These are phyloP conservation scores for Uropsilus gracilis DNA, from an alignment of 2,113 vertebrate species.

Conservation along the genomic window DNA sequence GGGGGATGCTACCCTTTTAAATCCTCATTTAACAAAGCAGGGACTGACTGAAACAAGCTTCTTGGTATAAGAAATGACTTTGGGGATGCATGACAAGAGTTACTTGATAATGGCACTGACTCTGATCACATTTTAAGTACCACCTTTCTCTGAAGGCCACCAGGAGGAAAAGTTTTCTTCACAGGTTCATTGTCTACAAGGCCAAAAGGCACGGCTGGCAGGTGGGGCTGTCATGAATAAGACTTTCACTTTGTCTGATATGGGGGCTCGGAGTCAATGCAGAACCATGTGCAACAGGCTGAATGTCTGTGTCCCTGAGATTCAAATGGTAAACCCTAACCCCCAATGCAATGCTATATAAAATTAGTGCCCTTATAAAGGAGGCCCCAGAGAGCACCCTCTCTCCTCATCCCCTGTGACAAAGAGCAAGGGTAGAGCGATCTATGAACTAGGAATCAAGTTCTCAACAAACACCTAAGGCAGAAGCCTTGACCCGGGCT, in stretches of 20 bases:
- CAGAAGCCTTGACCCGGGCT: neutral
- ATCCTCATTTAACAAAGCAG: neutral
- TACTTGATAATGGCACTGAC: neutral
- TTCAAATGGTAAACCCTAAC: neutral
- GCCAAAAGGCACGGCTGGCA: neutral
- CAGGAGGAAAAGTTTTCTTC: neutral
- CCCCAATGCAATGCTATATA: neutral
- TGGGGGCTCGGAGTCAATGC: neutral
- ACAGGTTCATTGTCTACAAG: neutral
- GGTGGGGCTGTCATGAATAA: neutral
- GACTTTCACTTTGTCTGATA: too few relatives aligned
- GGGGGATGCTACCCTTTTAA: accelerated
- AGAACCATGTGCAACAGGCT: neutral
- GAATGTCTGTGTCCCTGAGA: neutral
- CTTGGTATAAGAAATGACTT: slow-evolving; percentile 3
- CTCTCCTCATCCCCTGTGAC: neutral
- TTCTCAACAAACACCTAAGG: neutral
- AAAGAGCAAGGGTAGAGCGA: neutral
- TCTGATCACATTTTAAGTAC: neutral
- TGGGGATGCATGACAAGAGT: neutral
- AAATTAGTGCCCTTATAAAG: neutral
- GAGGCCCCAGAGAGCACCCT: too few relatives aligned
- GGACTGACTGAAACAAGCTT: neutral
- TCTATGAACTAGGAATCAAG: neutral
- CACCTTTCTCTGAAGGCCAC: neutral